phyloP scores from a whole-genome alignment of 2,797 vertebrate genomes.

The Rhabdophis nuchalis region DNA sequence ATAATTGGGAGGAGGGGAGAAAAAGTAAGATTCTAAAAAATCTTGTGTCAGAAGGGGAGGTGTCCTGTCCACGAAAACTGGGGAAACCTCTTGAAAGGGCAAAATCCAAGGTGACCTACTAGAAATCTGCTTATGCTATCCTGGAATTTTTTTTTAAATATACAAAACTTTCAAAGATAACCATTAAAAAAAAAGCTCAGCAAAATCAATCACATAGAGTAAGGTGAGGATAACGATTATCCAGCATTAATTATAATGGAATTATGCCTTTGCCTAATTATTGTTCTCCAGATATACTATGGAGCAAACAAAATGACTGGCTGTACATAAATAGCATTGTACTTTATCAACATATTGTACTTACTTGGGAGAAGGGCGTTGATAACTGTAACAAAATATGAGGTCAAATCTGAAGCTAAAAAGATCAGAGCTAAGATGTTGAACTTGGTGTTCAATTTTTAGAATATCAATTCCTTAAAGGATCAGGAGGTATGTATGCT shows the following conservation, averaged over 20 bases:
- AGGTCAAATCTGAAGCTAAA: constrained; percentile 35
- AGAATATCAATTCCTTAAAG: constrained; percentile 29
- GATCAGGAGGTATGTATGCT: neutral
- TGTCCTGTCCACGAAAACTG: no score
- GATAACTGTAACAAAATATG: constrained; percentile 53
- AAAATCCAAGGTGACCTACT: no score
- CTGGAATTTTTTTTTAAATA: neutral
- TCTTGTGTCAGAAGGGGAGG: no score
- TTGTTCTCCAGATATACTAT: constrained; percentile 34
- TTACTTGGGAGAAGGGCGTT: constrained; percentile 23
- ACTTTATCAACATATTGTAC: constrained; percentile 34
- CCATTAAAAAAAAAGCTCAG: constrained; percentile 26
- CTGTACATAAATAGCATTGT: constrained; percentile 51
- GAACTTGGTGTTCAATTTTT: constrained; percentile 1
- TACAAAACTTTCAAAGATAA: neutral
- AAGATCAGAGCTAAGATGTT: constrained; percentile 29
- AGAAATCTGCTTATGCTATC: neutral
- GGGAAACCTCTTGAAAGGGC: neutral
- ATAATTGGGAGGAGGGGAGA: neutral
- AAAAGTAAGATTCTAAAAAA: neutral
- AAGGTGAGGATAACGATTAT: constrained; percentile 37
- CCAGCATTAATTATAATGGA: constrained; percentile 51
- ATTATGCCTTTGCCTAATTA: constrained; percentile 51
- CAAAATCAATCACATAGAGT: constrained; percentile 38
- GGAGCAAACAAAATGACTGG: constrained; percentile 27